A percentile compares a stretch with the other conserved stretches of the same genome.
Evolutionary conservation across 2,888 invertebrate species (phyloP).

Genomic region (Acanthopleura granulata): DNA sequence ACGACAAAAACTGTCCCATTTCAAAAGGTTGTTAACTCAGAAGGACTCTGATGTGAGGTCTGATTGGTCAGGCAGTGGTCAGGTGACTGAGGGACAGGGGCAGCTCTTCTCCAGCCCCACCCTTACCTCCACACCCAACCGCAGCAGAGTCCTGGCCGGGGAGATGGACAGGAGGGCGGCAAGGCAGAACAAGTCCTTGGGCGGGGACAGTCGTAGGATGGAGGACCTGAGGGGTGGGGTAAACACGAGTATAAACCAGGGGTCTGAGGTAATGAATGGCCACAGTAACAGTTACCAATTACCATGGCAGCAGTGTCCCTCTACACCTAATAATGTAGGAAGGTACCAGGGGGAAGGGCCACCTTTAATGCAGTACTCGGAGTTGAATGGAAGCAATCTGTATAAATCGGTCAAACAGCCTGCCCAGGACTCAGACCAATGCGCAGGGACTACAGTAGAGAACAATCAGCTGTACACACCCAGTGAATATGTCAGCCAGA

Average conservation of each 20-base stretch:
- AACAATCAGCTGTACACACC: conserved; percentile 34
- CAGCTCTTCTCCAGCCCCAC: neutral
- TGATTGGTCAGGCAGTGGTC: neutral
- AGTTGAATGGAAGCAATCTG: neutral
- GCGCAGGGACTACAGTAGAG: neutral
- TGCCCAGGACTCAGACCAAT: neutral
- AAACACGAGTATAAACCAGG: neutral
- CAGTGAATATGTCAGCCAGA: conserved; percentile 52
- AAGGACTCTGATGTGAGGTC: conserved; percentile 19
- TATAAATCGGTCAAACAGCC: neutral
- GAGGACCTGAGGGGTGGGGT: no score
- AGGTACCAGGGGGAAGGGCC: neutral
- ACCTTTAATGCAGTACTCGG: neutral
- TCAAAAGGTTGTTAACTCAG: conserved; percentile 48
- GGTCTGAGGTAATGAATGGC: neutral
- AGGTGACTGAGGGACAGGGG: neutral
- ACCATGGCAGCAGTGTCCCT: no score
- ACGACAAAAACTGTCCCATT: conserved; percentile 56
- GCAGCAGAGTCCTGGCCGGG: conserved; percentile 15
- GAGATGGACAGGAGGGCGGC: conserved; percentile 23
- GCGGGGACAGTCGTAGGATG: neutral
- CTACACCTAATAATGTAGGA: neutral
- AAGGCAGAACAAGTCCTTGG: neutral
- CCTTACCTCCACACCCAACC: conserved; percentile 20
- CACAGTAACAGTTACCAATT: neutral